Conservation (phyloP, 1,140 invertebrate species). For the Melipona quadrifasciata region DNA sequence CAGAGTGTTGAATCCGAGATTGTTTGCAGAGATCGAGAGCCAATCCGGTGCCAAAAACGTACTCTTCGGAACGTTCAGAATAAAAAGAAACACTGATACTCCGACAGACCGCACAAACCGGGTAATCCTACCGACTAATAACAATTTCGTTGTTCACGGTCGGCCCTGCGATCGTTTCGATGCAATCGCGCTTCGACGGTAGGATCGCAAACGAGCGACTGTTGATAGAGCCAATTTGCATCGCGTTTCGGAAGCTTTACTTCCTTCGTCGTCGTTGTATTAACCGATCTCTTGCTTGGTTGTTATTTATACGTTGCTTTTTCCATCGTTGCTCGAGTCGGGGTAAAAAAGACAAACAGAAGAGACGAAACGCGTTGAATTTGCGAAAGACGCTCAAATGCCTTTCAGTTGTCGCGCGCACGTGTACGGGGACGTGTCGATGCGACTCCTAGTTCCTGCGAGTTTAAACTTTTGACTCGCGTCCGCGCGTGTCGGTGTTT, state of each 20-base stretch:
- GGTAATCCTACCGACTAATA: not conserved
- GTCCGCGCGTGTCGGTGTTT: not conserved
- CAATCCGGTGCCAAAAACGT: not conserved
- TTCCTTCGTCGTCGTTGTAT: not conserved
- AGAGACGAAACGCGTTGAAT: not conserved
- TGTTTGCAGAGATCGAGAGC: constrained; percentile 11
- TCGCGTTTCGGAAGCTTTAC: not conserved
- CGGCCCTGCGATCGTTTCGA: not conserved
- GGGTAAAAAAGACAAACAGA: no score
- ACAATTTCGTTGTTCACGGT: not conserved
- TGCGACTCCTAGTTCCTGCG: not conserved
- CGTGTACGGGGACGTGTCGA: constrained; percentile 31
- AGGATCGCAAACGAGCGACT: constrained; percentile 1
- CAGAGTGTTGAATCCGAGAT: constrained; percentile 1
- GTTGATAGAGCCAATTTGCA: not conserved
- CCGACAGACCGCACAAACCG: not conserved
- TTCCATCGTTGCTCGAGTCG: not conserved
- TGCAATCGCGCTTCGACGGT: not conserved
- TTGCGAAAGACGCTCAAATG: constrained; percentile 35
- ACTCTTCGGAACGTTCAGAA: not conserved
- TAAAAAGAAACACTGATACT: not conserved
- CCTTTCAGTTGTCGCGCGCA: constrained; percentile 41
- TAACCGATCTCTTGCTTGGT: no score
- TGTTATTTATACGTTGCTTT: not conserved
- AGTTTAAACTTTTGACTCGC: constrained; percentile 19